Evolutionary conservation across 2,888 invertebrate genomes (phyloP), one percentile per base, ranked within the genome.

Genomic region (Neocrepidodera transversa): DNA sequence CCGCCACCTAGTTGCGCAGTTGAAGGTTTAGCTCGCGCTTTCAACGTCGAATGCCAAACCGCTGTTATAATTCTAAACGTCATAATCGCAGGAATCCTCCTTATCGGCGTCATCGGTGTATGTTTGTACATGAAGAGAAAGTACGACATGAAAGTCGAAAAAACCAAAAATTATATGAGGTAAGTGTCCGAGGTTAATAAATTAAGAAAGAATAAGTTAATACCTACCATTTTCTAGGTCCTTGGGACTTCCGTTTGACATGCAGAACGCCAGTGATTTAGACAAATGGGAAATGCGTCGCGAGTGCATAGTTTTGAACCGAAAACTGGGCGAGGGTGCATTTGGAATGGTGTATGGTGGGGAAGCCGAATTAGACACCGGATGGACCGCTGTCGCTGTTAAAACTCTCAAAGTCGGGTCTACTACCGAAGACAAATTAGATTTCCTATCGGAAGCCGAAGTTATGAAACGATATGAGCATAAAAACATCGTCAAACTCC

Each of bases 281-380:
- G 93, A 94, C 76, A 90, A 91, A 71, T 95, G 94, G 93, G 95
- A 96, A 78, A 85, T 95, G 45, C 86, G 91, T 0, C 84, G 93
- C 52, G 91, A 93, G 70, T 85, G 88, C 53, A 90, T 96, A 20
- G 93, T 94, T 14, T 88, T 94, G 65, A 94, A 93, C 80, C 83
- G 93, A 14, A 90, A 89, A 75, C 81, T 95, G 16, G 95, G 91
- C 6, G 92, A 93, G 77, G 96, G 95, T 11, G 95, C 95, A 0
- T 96, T 95, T 77, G 96, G 96, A 5, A 93, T 90, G 0, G 95
- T 95, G 1, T 95, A 93, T 78, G 93, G 93, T 28, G 96, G 96
- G 0, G 95, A 95, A 79, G 91, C 93, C 1, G 84, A 88, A 67
- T 84, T 91, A n/a, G 62, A 68, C 7, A 83, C 83, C 60, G 90